Base-by-base conservation (phyloP, 2,888 invertebrate genomes). In the Torymus tubicola region DNA sequence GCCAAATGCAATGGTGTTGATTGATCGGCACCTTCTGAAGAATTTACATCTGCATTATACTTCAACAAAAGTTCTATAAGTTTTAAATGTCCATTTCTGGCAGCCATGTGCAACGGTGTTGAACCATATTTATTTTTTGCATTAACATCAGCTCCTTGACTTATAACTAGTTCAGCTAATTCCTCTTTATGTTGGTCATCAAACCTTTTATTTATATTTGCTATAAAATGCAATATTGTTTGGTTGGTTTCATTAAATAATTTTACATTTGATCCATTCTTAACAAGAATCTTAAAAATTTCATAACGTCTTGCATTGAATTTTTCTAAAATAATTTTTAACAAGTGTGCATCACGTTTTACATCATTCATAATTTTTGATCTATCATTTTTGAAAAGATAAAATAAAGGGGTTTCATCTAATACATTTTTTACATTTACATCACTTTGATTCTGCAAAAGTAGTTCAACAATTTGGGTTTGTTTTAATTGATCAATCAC, bases 1-100 rank as follows among this genome's bases (percentile, higher is more conserved):
- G 82, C 77, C n/a, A 80, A 60, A 64, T 82, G 80, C 10, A 82
- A 60, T 14, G 82, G 77, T 18, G 82, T 80, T 14, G 73, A 70
- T 57, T 69, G 52, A 5, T 58, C 57, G 3, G 50, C 21, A 67
- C 3, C 42, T 57, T 78, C 78, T 4, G 11, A 31, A 64, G 64
- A 55, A 58, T 81, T 69, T 11, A 81, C 53, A 72, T 79, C 16
- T 50, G 76, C 79, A 14, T 76, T 73, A 21, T 65, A 31, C 13
- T 76, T 67, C 12, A 81, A 58, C 5, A 79, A 65, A 52, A 79
- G 52, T 67, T 76, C 72, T 2, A 72, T 64, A 5, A 79, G 72
- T 14, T 70, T 50, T 3, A 11, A 12, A 12, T 81, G 69, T 10
- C 79, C 79, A 53, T 79, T 58, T 58, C 72, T 64, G 52, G 76